Conservation (phyloP, 1,140 invertebrate species). For the Lycorma delicatula region DNA sequence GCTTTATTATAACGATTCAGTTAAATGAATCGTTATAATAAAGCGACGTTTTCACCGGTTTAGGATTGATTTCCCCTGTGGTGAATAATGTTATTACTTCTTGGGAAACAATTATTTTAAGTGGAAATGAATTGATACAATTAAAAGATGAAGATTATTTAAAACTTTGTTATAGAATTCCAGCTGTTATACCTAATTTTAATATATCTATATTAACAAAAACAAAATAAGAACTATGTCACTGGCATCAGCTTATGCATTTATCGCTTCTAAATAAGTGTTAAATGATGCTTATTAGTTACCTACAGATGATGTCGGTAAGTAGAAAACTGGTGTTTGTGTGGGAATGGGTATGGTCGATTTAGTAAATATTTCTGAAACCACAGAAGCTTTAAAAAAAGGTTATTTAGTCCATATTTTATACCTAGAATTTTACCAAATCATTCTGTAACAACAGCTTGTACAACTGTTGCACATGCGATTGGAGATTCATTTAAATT, state of each 20-base stretch:
- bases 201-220: conserved; percentile 53
- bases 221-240: conserved; percentile 75
- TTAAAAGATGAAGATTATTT: conserved; percentile 52
- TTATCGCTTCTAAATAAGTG: conserved; percentile 84
- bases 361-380: conserved; percentile 73
- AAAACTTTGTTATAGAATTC: conserved; percentile 75
- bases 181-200: conserved; percentile 52
- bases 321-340: conserved; percentile 73
- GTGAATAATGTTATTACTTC: conserved; percentile 60
- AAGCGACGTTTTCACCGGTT: conserved; percentile 87
- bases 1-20: too few species aligned
- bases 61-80: conserved; percentile 82
- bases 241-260: conserved; percentile 68
- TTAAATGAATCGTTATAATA: too few species aligned
- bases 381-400: conserved; percentile 61
- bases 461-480: conserved; percentile 79
- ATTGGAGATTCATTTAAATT: conserved; percentile 81
- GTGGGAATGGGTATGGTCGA: conserved; percentile 95
- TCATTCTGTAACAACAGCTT: conserved; percentile 93
- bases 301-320: conserved; percentile 45
- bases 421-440: conserved; percentile 91
- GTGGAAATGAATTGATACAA: conserved; percentile 54
- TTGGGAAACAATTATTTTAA: conserved; percentile 17
- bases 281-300: conserved; percentile 54
- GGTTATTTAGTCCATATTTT: conserved; percentile 93